Evolutionary conservation across 1,140 invertebrate genomes (phyloP).

Genomic region (Drosophila busckii): DNA sequence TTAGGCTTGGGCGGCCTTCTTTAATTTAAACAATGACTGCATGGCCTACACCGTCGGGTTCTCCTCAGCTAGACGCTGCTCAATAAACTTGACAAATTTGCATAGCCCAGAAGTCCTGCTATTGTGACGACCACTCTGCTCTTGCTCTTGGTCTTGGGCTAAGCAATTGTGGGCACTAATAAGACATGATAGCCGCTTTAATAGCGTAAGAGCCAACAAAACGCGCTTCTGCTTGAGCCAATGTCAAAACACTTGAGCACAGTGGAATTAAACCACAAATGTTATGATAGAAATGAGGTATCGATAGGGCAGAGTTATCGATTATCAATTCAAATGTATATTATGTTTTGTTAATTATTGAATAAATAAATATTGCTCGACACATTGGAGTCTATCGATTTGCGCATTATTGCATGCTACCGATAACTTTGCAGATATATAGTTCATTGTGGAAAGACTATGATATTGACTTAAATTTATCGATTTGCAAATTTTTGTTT

Average conservation of each 20-base stretch:
- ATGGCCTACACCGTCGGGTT: slow-evolving; percentile 9
- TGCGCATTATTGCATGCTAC: no score
- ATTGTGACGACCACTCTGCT: neutral
- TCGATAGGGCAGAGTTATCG: neutral
- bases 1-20: no score
- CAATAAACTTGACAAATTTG: slow-evolving; percentile 69
- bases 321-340: no score
- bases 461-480: no score
- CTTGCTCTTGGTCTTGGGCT: no score
- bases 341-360: no score
- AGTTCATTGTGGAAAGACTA: no score
- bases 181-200: slow-evolving; percentile 26
- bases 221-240: neutral
- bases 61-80: slow-evolving; percentile 26
- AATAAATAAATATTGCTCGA: no score
- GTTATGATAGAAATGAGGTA: neutral
- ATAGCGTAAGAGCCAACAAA: slow-evolving; percentile 8
- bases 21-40: no score
- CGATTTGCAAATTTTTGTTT: no score
- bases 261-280: slow-evolving; percentile 4
- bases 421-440: no score
- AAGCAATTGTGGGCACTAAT: slow-evolving; percentile 9
- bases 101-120: slow-evolving; percentile 9
- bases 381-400: no score
- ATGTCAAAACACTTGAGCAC: neutral